Base-by-base conservation (phyloP, 2,888 invertebrate species). In the Nowickia ferox region DNA sequence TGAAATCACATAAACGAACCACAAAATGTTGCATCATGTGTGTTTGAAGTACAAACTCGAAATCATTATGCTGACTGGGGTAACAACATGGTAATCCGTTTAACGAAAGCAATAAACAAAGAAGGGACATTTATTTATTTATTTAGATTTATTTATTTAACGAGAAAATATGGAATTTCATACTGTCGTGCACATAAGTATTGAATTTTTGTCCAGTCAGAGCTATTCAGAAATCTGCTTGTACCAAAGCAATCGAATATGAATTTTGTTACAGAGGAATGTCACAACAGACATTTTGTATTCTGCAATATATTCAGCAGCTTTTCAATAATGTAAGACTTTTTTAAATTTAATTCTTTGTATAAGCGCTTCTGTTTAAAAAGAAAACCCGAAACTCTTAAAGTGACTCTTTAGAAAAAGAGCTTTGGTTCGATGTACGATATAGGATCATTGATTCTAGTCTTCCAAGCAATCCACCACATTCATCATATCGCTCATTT, bases 61-160 rank as follows among this genome's bases (percentile, higher is more conserved):
- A 38, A 6, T 38, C 59, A 72, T 59, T 59, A 6, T 48, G 19
- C 30, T 61, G 72, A 40, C 72, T 19, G 15, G 15, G 40, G 30
- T 1, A 15, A 5, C 17, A 6, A 48, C 38, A 48, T 61, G 19
- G 17, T 22, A 44, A 57, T 19, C 13, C 11, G 48, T 40, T 48
- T 61, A 15, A n/a, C 13, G 38, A 72, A 46, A 59, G 10, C 11
- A 44, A 11, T 44, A 57, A 46, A n/a, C n/a, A n/a, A 48, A 51
- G 15, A 19, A 19, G 13, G 5, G n/a, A 40, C 15, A 22, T 61
- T 19, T 19, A 22, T 61, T 19, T 59, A 38, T 13, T 2, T 17
- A 46, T 72, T 72, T 30, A 46, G 15, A 30, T 30, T 30, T 30
- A 30, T 30, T 30, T 30, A 30, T 30, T 30, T 30, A 30, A 30